phyloP scores from a whole-genome alignment of 2,888 invertebrate genomes.

The Drosophila sordidapex region DNA sequence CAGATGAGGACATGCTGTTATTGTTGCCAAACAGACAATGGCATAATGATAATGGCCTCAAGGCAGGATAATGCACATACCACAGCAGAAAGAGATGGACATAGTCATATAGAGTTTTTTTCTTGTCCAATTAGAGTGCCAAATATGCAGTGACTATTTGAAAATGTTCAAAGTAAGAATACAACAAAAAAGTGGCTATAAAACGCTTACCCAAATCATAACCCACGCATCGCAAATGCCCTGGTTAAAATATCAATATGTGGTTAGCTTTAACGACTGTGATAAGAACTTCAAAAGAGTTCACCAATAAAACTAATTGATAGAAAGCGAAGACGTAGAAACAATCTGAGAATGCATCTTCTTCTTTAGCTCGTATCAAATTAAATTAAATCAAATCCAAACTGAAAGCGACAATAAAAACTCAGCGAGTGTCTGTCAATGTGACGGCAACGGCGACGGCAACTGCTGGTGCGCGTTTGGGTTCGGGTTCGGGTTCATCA shows the following conservation, averaged over 20 bases:
- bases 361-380: slow-evolving; percentile 38
- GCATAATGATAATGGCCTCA: slow-evolving; percentile 43
- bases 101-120: neutral
- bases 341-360: slow-evolving; percentile 2
- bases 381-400: slow-evolving; percentile 63
- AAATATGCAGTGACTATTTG: slow-evolving; percentile 11
- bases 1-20: slow-evolving; percentile 51
- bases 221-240: slow-evolving; percentile 59
- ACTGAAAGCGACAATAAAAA: slow-evolving; percentile 76
- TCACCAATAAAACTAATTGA: slow-evolving; percentile 58
- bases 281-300: slow-evolving; percentile 56
- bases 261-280: slow-evolving; percentile 38
- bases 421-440: slow-evolving; percentile 65
- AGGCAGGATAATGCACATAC: slow-evolving; percentile 52
- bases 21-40: slow-evolving; percentile 56
- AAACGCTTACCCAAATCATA: slow-evolving; percentile 1
- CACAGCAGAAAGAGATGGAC: slow-evolving; percentile 17
- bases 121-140: slow-evolving; percentile 25
- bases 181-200: neutral
- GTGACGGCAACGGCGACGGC: neutral
- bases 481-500: slow-evolving; percentile 1
- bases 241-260: slow-evolving; percentile 14
- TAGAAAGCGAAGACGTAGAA: slow-evolving; percentile 53
- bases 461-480: slow-evolving; percentile 22
- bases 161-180: slow-evolving; percentile 6